phyloP scores from a whole-genome alignment of 1,140 invertebrate genomes.

The Belonocnema kinseyi region DNA sequence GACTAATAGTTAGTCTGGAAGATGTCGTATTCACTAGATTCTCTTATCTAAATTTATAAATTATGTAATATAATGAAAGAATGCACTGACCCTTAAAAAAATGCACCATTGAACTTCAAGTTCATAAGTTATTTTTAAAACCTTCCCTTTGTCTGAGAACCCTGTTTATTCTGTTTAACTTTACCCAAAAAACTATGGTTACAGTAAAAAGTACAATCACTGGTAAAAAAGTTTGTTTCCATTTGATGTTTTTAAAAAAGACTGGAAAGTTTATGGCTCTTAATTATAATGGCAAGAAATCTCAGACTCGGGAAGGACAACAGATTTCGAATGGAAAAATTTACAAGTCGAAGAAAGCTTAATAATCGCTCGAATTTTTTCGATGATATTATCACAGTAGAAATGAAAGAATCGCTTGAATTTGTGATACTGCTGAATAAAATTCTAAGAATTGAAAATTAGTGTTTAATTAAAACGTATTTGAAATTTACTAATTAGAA shows the following conservation, averaged over 20 bases:
- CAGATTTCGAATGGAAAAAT: conserved; percentile 1
- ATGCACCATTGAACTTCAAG: no score
- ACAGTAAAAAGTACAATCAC: neutral
- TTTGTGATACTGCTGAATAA: neutral
- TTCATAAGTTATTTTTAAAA: neutral
- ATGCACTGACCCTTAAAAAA: no score
- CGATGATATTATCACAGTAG: neutral
- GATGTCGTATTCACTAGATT: no score
- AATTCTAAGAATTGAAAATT: neutral
- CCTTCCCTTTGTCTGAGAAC: conserved; percentile 13
- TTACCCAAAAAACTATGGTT: neutral
- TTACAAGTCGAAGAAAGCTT: neutral
- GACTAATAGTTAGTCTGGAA: no score
- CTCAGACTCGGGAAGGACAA: conserved; percentile 3
- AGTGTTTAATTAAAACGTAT: neutral
- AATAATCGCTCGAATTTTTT: neutral
- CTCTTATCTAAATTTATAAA: no score
- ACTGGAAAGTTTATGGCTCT: conserved; percentile 1
- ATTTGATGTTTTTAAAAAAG: neutral
- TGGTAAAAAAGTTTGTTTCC: conserved; percentile 1
- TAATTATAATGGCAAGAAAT: conserved; percentile 26
- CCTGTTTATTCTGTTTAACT: conserved; percentile 1
- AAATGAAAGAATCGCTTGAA: neutral
- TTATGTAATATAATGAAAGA: neutral
- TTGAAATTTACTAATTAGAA: no score